Conservation (phyloP, 2,797 vertebrate species). For the Synaphobranchus kaupii region DNA sequence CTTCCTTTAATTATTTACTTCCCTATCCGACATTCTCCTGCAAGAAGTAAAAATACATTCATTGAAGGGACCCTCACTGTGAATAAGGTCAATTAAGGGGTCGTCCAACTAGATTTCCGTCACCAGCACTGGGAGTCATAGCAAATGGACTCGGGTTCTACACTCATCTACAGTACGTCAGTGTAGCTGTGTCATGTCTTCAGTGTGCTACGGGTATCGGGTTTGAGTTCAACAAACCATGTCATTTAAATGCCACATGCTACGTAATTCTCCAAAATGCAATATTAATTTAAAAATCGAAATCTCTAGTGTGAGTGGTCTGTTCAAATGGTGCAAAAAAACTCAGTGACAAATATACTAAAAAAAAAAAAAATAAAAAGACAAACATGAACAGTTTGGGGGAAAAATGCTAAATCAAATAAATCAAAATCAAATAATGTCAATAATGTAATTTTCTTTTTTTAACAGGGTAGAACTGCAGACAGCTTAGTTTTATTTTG, state of each 20-base stretch:
- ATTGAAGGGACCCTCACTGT: conserved; percentile 77
- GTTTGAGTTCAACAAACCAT: not conserved
- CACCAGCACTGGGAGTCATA: conserved; percentile 69
- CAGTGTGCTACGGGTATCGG: conserved; percentile 38
- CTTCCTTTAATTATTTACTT: conserved; percentile 87
- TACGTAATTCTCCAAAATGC: not conserved
- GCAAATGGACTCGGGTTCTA: conserved; percentile 58
- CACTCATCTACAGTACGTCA: conserved; percentile 34
- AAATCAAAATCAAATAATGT: not conserved
- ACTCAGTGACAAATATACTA: not conserved
- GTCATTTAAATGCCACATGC: not conserved
- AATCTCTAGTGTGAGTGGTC: not conserved
- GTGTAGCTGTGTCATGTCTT: conserved; percentile 31
- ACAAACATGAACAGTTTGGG: not conserved
- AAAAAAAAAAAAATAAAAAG: not conserved
- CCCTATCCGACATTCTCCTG: conserved; percentile 86
- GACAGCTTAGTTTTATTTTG: not conserved
- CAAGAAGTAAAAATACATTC: conserved; percentile 85
- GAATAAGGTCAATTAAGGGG: conserved; percentile 68
- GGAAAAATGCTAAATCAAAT: not conserved
- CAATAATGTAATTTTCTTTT: not conserved
- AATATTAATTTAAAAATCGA: not conserved
- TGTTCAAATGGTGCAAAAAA: not conserved
- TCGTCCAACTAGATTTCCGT: conserved; percentile 72
- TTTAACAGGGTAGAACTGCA: not conserved